Evolutionary conservation across 2,888 invertebrate species (phyloP).

Genomic region (Stenodema calcarata): DNA sequence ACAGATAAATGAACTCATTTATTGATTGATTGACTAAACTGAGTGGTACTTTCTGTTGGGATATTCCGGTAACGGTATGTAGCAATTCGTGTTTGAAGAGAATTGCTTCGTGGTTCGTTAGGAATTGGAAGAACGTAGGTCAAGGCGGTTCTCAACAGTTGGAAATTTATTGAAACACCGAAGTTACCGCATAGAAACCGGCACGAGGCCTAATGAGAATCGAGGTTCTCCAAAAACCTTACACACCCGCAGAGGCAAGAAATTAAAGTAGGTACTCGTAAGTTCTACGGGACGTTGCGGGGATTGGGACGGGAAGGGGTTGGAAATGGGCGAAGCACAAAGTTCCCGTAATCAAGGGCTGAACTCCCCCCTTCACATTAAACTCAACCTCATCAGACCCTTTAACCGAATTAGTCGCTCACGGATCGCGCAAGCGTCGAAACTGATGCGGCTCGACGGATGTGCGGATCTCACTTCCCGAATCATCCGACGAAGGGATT

Average conservation of each 20-base stretch:
- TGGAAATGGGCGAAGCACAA: background rate
- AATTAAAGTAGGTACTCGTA: conserved; percentile 34
- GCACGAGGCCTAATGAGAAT: conserved; percentile 25
- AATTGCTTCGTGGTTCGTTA: no score
- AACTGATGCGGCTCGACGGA: background rate
- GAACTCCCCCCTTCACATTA: conserved; percentile 27
- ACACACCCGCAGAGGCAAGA: conserved; percentile 27
- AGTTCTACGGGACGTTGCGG: background rate
- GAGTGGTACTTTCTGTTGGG: no score
- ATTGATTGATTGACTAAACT: no score
- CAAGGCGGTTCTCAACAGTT: background rate
- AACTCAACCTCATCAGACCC: conserved; percentile 30
- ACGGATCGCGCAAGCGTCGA: background rate
- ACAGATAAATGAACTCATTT: no score
- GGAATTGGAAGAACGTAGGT: no score
- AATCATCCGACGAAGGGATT: background rate
- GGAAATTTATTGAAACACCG: background rate
- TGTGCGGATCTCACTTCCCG: background rate
- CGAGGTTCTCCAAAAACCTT: conserved; percentile 18
- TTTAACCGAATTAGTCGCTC: conserved; percentile 39
- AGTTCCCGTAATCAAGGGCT: conserved; percentile 32
- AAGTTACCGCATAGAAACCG: background rate
- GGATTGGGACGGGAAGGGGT: background rate
- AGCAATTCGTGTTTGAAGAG: no score
- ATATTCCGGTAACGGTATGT: no score